Evolutionary conservation across 2,113 vertebrate species (phyloP).

Genomic region (Sitta europaea): DNA sequence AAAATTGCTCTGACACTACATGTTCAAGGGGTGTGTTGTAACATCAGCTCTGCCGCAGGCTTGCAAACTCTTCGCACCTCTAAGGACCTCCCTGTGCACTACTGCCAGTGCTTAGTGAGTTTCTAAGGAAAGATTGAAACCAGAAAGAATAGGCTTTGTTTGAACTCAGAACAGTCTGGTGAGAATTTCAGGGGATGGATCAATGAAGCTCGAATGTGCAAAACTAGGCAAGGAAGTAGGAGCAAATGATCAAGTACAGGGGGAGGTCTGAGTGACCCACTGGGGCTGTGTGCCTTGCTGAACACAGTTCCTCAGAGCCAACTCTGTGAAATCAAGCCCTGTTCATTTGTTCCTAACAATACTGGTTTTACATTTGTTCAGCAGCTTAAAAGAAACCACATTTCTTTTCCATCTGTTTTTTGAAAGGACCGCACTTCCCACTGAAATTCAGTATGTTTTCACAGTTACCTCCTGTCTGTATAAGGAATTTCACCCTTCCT

Average conservation of each 20-base stretch:
- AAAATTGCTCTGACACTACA: not conserved
- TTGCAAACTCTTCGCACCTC: not conserved
- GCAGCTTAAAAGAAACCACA: not conserved
- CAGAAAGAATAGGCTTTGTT: not conserved
- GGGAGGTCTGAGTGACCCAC: not conserved
- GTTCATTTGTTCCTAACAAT: not conserved
- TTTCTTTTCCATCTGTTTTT: not conserved
- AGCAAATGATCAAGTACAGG: accelerated
- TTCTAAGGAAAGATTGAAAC: not conserved
- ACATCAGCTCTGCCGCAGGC: not conserved
- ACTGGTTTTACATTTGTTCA: not conserved
- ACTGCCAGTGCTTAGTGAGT: not conserved
- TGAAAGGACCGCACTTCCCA: not conserved
- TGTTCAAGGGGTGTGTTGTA: not conserved
- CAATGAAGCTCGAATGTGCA: not conserved
- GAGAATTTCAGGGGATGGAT: not conserved
- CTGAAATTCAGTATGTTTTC: not conserved
- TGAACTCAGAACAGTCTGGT: not conserved
- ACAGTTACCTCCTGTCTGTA: not conserved
- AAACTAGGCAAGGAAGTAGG: not conserved
- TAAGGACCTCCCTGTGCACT: not conserved
- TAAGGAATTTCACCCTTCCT: not conserved
- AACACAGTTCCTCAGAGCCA: not conserved
- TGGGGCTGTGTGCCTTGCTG: not conserved
- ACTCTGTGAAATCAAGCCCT: not conserved